phyloP scores from a whole-genome alignment of 2,888 invertebrate species.

The Ichneumoninae sp. region DNA sequence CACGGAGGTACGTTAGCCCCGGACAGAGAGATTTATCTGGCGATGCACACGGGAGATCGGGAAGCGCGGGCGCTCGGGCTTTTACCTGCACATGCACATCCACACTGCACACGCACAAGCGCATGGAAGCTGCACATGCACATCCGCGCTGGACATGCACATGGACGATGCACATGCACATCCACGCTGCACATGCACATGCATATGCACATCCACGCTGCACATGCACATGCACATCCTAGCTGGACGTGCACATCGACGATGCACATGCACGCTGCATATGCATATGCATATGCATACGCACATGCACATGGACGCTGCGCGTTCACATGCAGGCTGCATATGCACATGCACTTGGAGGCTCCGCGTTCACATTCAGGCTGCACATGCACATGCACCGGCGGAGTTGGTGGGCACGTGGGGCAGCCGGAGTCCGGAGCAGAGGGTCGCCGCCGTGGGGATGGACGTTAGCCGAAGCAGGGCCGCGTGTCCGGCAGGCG shows the following conservation, averaged over 20 bases:
- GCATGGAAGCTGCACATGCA: no score
- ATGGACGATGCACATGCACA: no score
- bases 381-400: constrained; percentile 6
- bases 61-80: constrained; percentile 70
- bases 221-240: not conserved
- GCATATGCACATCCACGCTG: no score
- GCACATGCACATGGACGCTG: no score
- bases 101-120: no score
- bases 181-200: no score
- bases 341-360: not conserved
- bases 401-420: constrained; percentile 38
- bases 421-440: constrained; percentile 56
- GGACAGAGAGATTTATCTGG: constrained; percentile 80
- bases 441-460: constrained; percentile 38
- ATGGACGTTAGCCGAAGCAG: constrained; percentile 30
- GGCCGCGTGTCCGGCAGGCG: constrained; percentile 58
- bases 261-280: constrained; percentile 17
- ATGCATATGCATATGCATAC: no score
- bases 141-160: no score
- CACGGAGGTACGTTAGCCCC: constrained; percentile 76
- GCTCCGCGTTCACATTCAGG: no score
- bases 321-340: constrained; percentile 26
- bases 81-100: constrained; percentile 10
- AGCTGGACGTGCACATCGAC: not conserved
- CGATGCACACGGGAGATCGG: constrained; percentile 80